phyloP scores from a whole-genome alignment of 2,797 vertebrate species.

The Lithobates pipiens region DNA sequence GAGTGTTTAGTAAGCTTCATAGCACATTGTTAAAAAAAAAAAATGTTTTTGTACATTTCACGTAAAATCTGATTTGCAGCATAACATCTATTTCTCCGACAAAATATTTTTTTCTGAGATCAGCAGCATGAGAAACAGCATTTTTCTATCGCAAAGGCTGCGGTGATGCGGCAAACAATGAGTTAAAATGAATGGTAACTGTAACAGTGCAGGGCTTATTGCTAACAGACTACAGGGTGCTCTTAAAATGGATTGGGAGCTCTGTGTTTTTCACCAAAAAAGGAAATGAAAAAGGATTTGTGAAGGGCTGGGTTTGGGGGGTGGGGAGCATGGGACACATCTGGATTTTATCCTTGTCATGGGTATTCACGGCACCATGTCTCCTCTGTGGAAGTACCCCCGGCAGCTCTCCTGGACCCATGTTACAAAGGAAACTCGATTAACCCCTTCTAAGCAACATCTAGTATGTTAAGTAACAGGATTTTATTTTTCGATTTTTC shows the following conservation, averaged over 20 bases:
- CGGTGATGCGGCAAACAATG: background rate
- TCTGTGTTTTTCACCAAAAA: conserved; percentile 83
- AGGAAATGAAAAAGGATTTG: conserved; percentile 81
- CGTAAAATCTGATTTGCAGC: too few relatives aligned
- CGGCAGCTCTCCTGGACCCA: background rate
- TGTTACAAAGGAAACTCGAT: background rate
- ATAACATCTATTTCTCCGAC: too few relatives aligned
- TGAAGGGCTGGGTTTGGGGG: conserved; percentile 60
- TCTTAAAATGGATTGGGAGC: conserved; percentile 69
- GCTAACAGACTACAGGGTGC: conserved; percentile 66
- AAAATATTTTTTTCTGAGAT: background rate
- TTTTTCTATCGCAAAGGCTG: background rate
- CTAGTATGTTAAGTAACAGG: background rate
- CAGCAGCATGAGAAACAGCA: background rate
- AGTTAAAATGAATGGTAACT: conserved; percentile 43
- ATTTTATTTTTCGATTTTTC: background rate
- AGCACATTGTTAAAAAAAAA: too few relatives aligned
- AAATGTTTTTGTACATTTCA: too few relatives aligned
- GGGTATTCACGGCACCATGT: conserved; percentile 67
- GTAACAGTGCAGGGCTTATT: conserved; percentile 42
- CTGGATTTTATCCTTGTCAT: conserved; percentile 83
- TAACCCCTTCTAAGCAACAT: conserved; percentile 7
- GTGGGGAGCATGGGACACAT: conserved; percentile 71
- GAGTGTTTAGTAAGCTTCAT: too few relatives aligned
- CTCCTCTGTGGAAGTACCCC: conserved; percentile 65